A percentile compares a stretch with the other conserved stretches of the same genome.
These are phyloP conservation scores for Bovichtus variegatus DNA, from an alignment of 2,797 vertebrate genomes.

Conservation along the genomic window DNA sequence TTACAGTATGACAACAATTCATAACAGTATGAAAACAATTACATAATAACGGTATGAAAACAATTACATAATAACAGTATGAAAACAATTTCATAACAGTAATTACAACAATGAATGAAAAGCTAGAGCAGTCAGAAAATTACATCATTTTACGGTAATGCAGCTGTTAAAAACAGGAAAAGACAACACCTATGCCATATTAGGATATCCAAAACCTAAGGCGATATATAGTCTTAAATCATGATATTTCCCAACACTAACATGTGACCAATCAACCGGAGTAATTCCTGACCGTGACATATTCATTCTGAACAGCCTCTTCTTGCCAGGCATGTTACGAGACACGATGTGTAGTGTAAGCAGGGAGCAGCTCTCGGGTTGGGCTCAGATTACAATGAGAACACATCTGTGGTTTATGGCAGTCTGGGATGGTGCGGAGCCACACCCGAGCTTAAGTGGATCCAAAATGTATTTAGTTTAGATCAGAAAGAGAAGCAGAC, in stretches of 20 bases:
- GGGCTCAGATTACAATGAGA: slow-evolving; percentile 44
- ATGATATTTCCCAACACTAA: too few species aligned
- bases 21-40: too few species aligned
- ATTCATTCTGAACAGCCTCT: not conserved
- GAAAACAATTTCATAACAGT: too few species aligned
- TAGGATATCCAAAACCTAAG: not conserved
- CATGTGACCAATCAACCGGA: not conserved
- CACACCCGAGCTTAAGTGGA: slow-evolving; percentile 31
- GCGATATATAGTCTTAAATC: not conserved
- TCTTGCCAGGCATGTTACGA: slow-evolving; percentile 6
- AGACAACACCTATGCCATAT: not conserved
- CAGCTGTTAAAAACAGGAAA: too few species aligned
- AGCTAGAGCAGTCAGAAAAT: too few species aligned
- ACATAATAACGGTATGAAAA: too few species aligned
- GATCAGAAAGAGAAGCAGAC: slow-evolving; percentile 1
- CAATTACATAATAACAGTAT: too few species aligned
- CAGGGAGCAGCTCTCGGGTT: slow-evolving; percentile 42
- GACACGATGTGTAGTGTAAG: slow-evolving; percentile 12
- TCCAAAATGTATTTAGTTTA: slow-evolving; percentile 25
- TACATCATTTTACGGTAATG: too few species aligned
- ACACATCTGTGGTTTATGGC: slow-evolving; percentile 56
- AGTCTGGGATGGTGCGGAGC: slow-evolving; percentile 19
- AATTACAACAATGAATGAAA: too few species aligned
- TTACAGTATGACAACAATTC: too few species aligned
- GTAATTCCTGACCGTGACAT: not conserved